phyloP scores from a whole-genome alignment of 2,797 vertebrate species.

The Chelmon rostratus region DNA sequence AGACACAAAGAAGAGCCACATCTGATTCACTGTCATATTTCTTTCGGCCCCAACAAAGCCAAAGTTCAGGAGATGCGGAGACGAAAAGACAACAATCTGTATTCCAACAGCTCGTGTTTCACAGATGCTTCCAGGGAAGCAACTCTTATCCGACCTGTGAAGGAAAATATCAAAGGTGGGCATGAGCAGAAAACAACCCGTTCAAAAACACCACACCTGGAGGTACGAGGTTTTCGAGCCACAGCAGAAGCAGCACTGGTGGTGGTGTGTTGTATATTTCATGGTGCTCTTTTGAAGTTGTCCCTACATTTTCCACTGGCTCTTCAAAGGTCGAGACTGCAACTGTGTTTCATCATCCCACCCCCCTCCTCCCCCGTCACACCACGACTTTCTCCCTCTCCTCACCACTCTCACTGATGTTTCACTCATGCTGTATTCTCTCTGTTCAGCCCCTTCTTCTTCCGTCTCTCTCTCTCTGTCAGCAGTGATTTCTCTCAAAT shows the following conservation, averaged over 20 bases:
- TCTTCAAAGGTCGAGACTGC: constrained; percentile 80
- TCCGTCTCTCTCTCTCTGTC: constrained; percentile 28
- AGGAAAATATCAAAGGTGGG: constrained; percentile 57
- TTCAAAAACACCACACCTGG: constrained; percentile 57
- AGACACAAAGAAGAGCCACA: constrained; percentile 41
- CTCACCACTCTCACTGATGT: constrained; percentile 54
- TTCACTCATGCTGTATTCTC: constrained; percentile 66
- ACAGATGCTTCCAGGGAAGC: constrained; percentile 37
- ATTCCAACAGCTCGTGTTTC: constrained; percentile 39
- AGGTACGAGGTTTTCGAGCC: constrained; percentile 49
- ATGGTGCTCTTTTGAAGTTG: constrained; percentile 81
- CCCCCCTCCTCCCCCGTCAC: constrained; percentile 3
- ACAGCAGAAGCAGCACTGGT: constrained; percentile 34
- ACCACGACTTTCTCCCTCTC: constrained; percentile 57
- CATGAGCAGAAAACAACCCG: constrained; percentile 48
- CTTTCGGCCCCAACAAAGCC: constrained; percentile 40
- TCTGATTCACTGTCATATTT: constrained; percentile 62
- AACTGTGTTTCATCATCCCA: constrained; percentile 69
- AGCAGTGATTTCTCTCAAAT: constrained; percentile 48
- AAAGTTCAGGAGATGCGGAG: constrained; percentile 58
- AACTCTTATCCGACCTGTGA: constrained; percentile 36
- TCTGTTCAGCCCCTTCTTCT: constrained; percentile 41
- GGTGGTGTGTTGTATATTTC: constrained; percentile 78
- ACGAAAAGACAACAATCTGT: constrained; percentile 51
- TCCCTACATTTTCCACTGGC: constrained; percentile 70